phyloP scores from a whole-genome alignment of 2,888 invertebrate genomes.

The Mythimna impura region DNA sequence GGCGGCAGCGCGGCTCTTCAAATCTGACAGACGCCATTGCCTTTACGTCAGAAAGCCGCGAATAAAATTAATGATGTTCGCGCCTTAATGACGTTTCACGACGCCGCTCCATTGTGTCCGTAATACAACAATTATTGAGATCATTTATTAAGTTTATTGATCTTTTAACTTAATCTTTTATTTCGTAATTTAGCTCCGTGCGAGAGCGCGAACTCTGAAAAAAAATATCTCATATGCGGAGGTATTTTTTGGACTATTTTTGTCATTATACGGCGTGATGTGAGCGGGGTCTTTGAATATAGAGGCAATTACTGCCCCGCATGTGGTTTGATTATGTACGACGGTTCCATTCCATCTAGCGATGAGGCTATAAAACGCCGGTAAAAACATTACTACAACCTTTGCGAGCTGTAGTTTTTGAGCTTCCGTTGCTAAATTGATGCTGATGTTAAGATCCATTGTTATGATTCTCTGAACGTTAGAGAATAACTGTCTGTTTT shows the following conservation, averaged over 20 bases:
- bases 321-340: conserved; percentile 90
- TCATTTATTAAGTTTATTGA: conserved; percentile 91
- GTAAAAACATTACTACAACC: conserved; percentile 87
- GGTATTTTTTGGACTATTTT: conserved; percentile 90
- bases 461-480: conserved; percentile 76
- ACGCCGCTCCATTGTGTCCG: conserved; percentile 90
- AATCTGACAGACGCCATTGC: conserved; percentile 90
- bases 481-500: conserved; percentile 60
- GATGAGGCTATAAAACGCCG: conserved; percentile 82
- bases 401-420: conserved; percentile 83
- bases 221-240: conserved; percentile 89
- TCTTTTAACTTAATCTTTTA: conserved; percentile 91
- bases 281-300: conserved; percentile 89
- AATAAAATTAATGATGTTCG: conserved; percentile 91
- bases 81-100: conserved; percentile 90
- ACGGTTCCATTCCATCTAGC: conserved; percentile 86
- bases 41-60: conserved; percentile 89
- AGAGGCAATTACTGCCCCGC: conserved; percentile 90
- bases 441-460: conserved; percentile 83
- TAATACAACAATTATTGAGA: conserved; percentile 91
- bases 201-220: conserved; percentile 89
- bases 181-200: conserved; percentile 90
- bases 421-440: conserved; percentile 90
- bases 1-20: conserved; percentile 88
- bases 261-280: conserved; percentile 91